Base-by-base conservation (phyloP, 2,113 vertebrate species). In the Terrapene triunguis region DNA sequence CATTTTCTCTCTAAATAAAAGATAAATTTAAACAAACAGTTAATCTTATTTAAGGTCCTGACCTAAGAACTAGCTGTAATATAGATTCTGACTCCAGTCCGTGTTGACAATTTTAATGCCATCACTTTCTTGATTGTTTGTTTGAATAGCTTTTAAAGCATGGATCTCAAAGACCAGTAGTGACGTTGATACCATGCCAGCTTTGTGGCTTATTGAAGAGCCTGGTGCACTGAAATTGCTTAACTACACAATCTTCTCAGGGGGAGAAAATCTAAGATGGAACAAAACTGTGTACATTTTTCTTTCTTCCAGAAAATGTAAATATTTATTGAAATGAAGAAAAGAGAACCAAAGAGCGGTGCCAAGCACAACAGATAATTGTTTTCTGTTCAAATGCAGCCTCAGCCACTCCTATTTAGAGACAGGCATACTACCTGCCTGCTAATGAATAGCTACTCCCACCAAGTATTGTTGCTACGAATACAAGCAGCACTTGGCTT, bases 281-380 rank as follows among this genome's bases (percentile, higher is more conserved):
- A 92, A 8, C 1, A 90, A 81, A 95, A 19, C 7, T 80, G 44
- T 42, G n/a, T 22, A 4, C 0, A 0, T 80, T 94, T 80, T 94
- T 53, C 72, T 48, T 88, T 57, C 13, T 62, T 88, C 82, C 88
- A 88, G 57, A 47, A 86, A 85, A 72, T 50, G 17, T 88, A 42
- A 86, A 89, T 87, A 79, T 86, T 86, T 86, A 86, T 69, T 6
- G 9, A 19, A 55, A 57, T 55, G 14, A 84, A 78, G 74, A 74
- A 54, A 19, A 90, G n/a, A 62, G 62, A 88, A 53, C 32, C 48
- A 55, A 48, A 80, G 29, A 47, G 5, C 51, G 22, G 50, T 82
- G 76, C 80, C 76, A 82, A 53, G 54, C 42, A 57, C 42, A 89
- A 84, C 14, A 82, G 42, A 21, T 22, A 32, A 80, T 38, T 38